A percentile compares a stretch with the other conserved stretches of the same genome.
phyloP scores from a whole-genome alignment of 2,888 invertebrate species.

The Chloroclystis v-ata region DNA sequence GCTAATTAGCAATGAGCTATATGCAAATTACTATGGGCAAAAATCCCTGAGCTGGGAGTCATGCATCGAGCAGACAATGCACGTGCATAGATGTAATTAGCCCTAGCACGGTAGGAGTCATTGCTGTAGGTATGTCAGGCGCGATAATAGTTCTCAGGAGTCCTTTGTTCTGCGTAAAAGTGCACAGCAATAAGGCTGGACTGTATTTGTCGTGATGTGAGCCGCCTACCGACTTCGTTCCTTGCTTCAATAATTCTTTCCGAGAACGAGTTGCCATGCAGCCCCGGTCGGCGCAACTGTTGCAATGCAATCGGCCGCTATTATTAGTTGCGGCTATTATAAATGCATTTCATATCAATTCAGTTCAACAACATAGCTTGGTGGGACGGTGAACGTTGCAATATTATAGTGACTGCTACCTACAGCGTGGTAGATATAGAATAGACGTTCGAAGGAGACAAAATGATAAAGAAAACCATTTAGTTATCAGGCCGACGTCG shows the following conservation, averaged over 20 bases:
- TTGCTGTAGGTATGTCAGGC: conserved; percentile 30
- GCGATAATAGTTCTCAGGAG: conserved; percentile 43
- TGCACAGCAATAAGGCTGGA: conserved; percentile 38
- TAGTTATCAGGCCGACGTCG: conserved; percentile 30
- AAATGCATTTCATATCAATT: conserved; percentile 33
- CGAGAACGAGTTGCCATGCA: conserved; percentile 42
- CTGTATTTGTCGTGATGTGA: conserved; percentile 42
- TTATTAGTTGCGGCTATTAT: conserved; percentile 37
- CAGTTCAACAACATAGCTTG: conserved; percentile 3
- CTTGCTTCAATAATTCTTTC: conserved; percentile 50
- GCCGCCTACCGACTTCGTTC: conserved; percentile 39
- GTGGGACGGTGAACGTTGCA: no score
- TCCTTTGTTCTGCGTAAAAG: conserved; percentile 45
- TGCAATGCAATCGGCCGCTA: conserved; percentile 40
- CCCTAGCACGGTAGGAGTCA: conserved; percentile 16
- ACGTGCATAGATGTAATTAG: conserved; percentile 22
- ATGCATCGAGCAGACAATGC: conserved; percentile 16
- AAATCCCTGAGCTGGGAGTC: conserved; percentile 3
- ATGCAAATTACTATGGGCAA: conserved; percentile 3
- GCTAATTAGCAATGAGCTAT: background rate
- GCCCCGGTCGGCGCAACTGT: conserved; percentile 36
- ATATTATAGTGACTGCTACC: no score
- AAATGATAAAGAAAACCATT: conserved; percentile 31
- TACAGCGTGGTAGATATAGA: background rate
- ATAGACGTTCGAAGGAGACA: conserved; percentile 27